phyloP scores from a whole-genome alignment of 2,113 vertebrate species.

The Neopipo cinnamomea region DNA sequence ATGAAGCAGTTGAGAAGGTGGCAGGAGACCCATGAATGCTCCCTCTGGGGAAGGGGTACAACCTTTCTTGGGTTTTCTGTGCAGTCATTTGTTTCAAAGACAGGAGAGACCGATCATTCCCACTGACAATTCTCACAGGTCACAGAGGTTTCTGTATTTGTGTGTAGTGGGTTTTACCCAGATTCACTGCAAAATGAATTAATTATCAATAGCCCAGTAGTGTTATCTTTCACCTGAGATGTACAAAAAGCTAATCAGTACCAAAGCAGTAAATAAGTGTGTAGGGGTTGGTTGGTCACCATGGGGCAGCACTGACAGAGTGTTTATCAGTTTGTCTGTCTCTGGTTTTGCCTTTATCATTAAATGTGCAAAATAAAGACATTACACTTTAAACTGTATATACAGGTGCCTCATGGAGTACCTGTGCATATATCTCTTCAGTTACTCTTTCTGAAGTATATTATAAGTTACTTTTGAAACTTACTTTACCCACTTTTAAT shows the following conservation, averaged over 20 bases:
- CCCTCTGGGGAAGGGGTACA: neutral
- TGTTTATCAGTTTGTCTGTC: neutral
- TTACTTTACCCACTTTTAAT: neutral
- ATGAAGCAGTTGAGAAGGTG: neutral
- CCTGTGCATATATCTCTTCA: neutral
- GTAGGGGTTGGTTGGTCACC: neutral
- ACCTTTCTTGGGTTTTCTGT: neutral
- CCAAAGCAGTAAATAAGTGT: neutral
- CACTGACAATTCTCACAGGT: neutral
- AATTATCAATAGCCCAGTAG: rapidly evolving
- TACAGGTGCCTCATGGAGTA: neutral
- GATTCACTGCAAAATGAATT: neutral
- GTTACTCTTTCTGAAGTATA: neutral
- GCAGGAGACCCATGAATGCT: neutral
- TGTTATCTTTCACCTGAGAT: neutral
- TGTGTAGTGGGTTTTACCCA: neutral
- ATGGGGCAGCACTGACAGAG: neutral
- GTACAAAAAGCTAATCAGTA: neutral
- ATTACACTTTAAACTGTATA: neutral
- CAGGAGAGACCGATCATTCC: neutral
- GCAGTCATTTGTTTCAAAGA: neutral
- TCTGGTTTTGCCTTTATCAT: neutral
- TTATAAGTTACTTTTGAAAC: neutral
- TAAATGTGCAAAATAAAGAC: neutral
- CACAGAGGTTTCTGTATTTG: neutral